A percentile compares a stretch with the other conserved stretches of the same genome.
phyloP scores from a whole-genome alignment of 1,140 invertebrate genomes.

The Leguminivora glycinivorella region DNA sequence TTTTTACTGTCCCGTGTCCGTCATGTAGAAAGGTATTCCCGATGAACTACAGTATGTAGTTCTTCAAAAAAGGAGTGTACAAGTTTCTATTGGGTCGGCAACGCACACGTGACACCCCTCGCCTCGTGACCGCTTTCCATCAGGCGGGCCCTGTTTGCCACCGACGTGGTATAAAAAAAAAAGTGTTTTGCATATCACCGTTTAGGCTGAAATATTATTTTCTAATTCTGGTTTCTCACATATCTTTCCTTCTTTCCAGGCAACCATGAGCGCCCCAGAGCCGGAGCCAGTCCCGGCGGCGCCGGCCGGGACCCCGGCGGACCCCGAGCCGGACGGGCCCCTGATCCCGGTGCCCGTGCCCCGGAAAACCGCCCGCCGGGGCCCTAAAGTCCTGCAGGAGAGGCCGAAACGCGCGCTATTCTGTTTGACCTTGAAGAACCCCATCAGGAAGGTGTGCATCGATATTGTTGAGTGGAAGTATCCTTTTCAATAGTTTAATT shows the following conservation, averaged over 20 bases:
- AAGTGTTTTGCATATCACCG: too few relatives aligned
- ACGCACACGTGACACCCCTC: too few relatives aligned
- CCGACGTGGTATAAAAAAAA: too few relatives aligned
- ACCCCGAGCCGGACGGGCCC: conserved; percentile 43
- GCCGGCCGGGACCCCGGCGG: conserved; percentile 36
- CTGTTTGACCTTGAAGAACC: conserved; percentile 96
- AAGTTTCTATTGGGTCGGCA: too few relatives aligned
- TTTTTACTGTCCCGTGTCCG: too few relatives aligned
- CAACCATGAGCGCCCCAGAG: conserved; percentile 31
- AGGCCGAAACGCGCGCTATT: conserved; percentile 95
- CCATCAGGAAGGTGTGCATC: conserved; percentile 97
- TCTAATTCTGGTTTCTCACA: neutral
- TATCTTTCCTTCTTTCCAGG: conserved; percentile 34
- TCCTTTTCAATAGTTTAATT: conserved; percentile 83
- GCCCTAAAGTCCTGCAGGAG: conserved; percentile 91
- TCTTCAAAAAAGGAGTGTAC: too few relatives aligned
- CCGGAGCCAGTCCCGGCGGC: conserved; percentile 39
- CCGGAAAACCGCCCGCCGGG: conserved; percentile 82
- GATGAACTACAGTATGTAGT: too few relatives aligned
- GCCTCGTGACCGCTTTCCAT: too few relatives aligned
- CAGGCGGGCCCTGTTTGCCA: too few relatives aligned
- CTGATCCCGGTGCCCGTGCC: conserved; percentile 68
- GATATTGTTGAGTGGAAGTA: conserved; percentile 99
- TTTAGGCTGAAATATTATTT: neutral
- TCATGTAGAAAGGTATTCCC: too few relatives aligned